Base-by-base conservation (phyloP, 2,113 vertebrate genomes). In the Perognathus longimembris region DNA sequence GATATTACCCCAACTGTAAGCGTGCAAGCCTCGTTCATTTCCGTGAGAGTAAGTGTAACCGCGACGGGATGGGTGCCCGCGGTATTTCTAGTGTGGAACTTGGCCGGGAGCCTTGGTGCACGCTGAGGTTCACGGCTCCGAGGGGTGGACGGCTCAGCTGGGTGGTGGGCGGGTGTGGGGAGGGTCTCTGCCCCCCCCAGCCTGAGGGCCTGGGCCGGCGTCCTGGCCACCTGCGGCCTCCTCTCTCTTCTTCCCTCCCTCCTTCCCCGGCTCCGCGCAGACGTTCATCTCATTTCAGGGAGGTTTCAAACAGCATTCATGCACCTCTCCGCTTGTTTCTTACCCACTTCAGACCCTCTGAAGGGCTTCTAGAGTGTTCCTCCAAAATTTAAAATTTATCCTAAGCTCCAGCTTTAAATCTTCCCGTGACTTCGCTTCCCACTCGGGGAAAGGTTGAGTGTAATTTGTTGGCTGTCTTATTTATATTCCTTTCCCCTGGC, bases 401-500 rank as follows among this genome's bases (percentile, higher is more conserved):
- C 75, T 94, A 66, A 36, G 59, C 50, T 36, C 21, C 9, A 69
- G 50, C 83, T 95, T 88, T 97, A 96, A 95, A 96, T 95, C 88
- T 93, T 79, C n/a, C 79, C 38, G 70, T 79, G 75, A 24, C 64
- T 93, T 93, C 76, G 66, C 40, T 59, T 92, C 85, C 93, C 67
- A 85, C 32, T 74, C 30, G 85, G 42, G 79, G 38, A 95, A 95
- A 97, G 82, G 88, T 96, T 93, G 92, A 85, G 36, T 59, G 77
- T 94, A 95, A 96, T 96, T 95, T 96, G 95, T 94, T 92, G 88
- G 85, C 88, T 90, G 70, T 70, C 92, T 96, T 96, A 92, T 92
- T 96, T 94, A 93, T 93, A 94, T 94, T 97, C 92, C 73, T 38
- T 88, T 93, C 85, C 82, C 96, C 88, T 92, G 87, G 78, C 89